Evolutionary conservation across 2,797 vertebrate species (phyloP), one percentile per base, ranked within the genome.

Genomic region (Amazona finschi): DNA sequence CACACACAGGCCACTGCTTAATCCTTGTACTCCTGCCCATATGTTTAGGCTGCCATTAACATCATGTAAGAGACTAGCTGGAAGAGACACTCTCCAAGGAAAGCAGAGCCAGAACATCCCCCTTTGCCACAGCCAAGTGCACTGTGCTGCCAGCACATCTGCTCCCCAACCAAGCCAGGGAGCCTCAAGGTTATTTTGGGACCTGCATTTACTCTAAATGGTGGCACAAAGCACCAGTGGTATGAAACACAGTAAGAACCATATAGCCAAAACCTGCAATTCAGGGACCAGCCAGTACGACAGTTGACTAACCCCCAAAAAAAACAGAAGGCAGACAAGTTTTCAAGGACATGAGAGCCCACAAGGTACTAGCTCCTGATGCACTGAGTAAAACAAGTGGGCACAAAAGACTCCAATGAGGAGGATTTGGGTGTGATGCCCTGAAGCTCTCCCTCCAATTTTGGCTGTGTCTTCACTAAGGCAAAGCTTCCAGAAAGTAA

Each of bases 101-200:
- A 43, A 85, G 53, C 8, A 4, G 55, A 94, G 85, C 67, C 92
- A 96, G 73, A 92, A 94, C 76, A 75, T 80, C 79, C 64, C 87
- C 62, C 46, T 80, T 77, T 67, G 66, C 36, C 5, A 2, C 12
- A 94, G 80, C 79, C 92, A 95, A 94, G 60, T 25, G 8, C 12
- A 22, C 50, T 8, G 6, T 30, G 70, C 50, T 89, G 85, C 90
- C 88, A 92, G 65, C 87, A 96, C 87, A 94, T 89, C 94, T 82
- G 92, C 75, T 93, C 44, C 76, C 38, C 76, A 75, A 71, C 52
- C 90, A 79, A 53, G 80, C 57, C 75, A 88, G 50, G 0, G 4
- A 92, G 76, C 11, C 8, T 82, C 83, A 89, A 87, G 80, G 67
- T 91, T 95, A 90, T 87, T 90, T 67, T 69, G 89, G 81, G 81